Conservation (phyloP, 2,888 invertebrate species). For the Bellardia pandia region DNA sequence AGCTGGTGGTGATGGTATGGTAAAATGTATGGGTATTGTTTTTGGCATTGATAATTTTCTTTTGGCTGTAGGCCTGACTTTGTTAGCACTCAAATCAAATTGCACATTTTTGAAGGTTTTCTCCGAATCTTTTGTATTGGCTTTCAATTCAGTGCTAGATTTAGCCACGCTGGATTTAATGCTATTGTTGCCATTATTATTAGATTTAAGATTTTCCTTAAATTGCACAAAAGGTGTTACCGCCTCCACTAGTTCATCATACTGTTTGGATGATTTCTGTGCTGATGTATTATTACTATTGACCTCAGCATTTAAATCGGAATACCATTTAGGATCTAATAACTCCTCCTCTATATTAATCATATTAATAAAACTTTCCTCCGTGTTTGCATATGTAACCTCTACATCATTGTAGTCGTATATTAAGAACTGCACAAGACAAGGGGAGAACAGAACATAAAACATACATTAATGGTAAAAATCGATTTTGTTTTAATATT, state of each 20-base stretch:
- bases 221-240: conserved; percentile 76
- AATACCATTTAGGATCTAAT: conserved; percentile 81
- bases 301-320: conserved; percentile 66
- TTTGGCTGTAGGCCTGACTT: conserved; percentile 31
- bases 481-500: conserved; percentile 28
- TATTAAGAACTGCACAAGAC: conserved; percentile 75
- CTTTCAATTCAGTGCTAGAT: conserved; percentile 26
- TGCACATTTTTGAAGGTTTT: conserved; percentile 61
- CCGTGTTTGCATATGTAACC: conserved; percentile 32
- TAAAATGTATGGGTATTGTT: conserved; percentile 32
- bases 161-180: conserved; percentile 6
- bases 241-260: conserved; percentile 73
- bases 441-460: neutral
- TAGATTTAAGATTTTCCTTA: conserved; percentile 77
- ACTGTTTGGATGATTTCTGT: conserved; percentile 65
- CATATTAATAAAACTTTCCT: conserved; percentile 76
- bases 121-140: conserved; percentile 17
- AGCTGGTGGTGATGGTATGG: neutral
- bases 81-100: conserved; percentile 35
- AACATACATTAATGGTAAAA: neutral
- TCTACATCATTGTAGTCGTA: conserved; percentile 78
- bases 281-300: conserved; percentile 29
- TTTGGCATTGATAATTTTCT: conserved; percentile 45
- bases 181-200: conserved; percentile 34
- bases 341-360: conserved; percentile 78